These are phyloP conservation scores for Oncorhynchus kisutch DNA, from an alignment of 2,113 vertebrate species.

Conservation along the genomic window DNA sequence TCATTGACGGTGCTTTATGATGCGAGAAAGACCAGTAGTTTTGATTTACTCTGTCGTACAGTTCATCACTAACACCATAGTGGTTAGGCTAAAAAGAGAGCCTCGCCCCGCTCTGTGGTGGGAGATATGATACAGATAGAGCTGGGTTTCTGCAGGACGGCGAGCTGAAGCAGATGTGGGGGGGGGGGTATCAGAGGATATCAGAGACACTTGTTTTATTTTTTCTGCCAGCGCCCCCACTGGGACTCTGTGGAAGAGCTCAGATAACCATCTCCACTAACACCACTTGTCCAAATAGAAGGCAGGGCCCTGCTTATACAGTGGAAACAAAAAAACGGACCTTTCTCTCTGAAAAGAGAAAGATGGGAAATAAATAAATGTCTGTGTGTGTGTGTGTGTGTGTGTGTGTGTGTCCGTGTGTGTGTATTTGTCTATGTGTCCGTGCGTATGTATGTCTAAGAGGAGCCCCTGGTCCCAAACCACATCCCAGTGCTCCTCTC, in stretches of 20 bases:
- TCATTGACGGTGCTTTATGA: not conserved
- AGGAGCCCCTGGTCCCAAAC: too few species aligned
- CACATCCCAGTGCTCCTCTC: too few species aligned
- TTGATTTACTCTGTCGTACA: not conserved
- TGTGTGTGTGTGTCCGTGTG: not conserved
- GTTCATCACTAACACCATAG: not conserved
- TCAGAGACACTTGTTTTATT: slow-evolving; percentile 45
- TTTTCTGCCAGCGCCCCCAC: slow-evolving; percentile 10
- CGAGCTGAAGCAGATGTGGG: slow-evolving; percentile 48
- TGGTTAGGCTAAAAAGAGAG: not conserved
- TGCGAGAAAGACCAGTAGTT: not conserved
- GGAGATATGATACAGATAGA: slow-evolving; percentile 17
- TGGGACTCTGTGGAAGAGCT: slow-evolving; percentile 23
- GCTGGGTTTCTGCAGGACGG: slow-evolving; percentile 34
- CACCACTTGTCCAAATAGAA: slow-evolving; percentile 45
- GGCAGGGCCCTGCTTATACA: slow-evolving; percentile 20
- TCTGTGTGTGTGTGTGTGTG: slow-evolving; percentile 6
- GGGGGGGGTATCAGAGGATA: slow-evolving; percentile 11
- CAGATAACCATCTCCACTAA: slow-evolving; percentile 30
- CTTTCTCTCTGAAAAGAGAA: slow-evolving; percentile 6
- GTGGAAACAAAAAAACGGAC: slow-evolving; percentile 25
- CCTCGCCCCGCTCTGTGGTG: not conserved
- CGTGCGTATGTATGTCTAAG: too few species aligned
- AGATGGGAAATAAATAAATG: slow-evolving; percentile 5
- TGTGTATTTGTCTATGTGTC: not conserved